A percentile compares a stretch with the other conserved stretches of the same genome.
phyloP scores from a whole-genome alignment of 2,888 invertebrate species.

The Drosophila borealis region DNA sequence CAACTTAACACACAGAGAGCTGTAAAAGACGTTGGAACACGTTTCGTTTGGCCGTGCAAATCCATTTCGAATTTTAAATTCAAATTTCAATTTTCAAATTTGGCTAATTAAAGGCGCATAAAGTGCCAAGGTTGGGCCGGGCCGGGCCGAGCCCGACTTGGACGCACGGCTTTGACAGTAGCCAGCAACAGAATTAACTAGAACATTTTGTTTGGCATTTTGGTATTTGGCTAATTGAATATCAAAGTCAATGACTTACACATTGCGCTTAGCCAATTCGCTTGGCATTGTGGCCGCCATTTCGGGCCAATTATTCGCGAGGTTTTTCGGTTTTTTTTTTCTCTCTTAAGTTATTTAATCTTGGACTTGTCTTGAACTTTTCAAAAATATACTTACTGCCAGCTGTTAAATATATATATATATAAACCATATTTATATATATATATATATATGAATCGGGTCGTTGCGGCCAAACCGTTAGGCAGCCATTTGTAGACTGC shows the following conservation, averaged over 20 bases:
- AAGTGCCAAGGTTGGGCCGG: conserved; percentile 66
- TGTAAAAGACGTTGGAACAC: conserved; percentile 60
- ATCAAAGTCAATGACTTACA: conserved; percentile 82
- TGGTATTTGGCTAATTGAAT: conserved; percentile 75
- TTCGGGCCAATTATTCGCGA: conserved; percentile 74
- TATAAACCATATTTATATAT: conserved; percentile 15
- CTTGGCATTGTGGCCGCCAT: conserved; percentile 70
- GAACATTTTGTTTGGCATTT: conserved; percentile 60
- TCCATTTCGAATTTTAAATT: conserved; percentile 32
- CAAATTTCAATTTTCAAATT: conserved; percentile 65
- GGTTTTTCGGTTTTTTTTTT: conserved; percentile 8
- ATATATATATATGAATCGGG: conserved; percentile 9
- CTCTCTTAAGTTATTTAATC: conserved; percentile 55
- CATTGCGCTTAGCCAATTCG: conserved; percentile 67
- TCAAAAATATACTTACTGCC: conserved; percentile 35
- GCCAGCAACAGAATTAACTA: conserved; percentile 65
- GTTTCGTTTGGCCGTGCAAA: conserved; percentile 66
- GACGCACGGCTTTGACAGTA: conserved; percentile 74
- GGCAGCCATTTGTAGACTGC: conserved; percentile 51
- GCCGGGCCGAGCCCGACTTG: conserved; percentile 24
- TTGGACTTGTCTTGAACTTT: conserved; percentile 69
- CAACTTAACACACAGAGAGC: conserved; percentile 11
- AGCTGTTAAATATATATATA: conserved; percentile 44
- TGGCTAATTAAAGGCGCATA: conserved; percentile 79
- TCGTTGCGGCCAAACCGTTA: conserved; percentile 62